Evolutionary conservation across 2,888 invertebrate species (phyloP).

Genomic region (Nematopogon swammerdamellus): DNA sequence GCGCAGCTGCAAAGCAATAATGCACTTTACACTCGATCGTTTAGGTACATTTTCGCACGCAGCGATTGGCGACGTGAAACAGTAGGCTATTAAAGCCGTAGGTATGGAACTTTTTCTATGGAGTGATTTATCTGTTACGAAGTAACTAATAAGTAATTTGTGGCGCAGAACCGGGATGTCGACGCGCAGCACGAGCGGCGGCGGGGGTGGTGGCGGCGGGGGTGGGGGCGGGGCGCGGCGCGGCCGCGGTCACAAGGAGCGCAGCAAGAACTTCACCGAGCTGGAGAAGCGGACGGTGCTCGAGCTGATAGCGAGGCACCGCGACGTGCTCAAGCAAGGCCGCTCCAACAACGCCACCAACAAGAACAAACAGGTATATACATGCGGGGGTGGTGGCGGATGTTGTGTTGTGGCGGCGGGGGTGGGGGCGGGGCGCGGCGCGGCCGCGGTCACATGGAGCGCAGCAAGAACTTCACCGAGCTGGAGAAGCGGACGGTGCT

Average conservation of each 20-base stretch:
- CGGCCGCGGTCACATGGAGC: constrained; percentile 52
- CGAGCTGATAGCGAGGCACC: constrained; percentile 46
- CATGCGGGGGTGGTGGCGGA: constrained; percentile 23
- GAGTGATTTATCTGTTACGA: no score
- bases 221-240: constrained; percentile 28
- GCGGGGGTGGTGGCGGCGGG: constrained; percentile 13
- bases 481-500: constrained; percentile 49
- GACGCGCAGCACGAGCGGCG: constrained; percentile 35
- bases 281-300: constrained; percentile 49
- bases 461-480: constrained; percentile 53
- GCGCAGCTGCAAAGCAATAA: no score
- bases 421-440: constrained; percentile 28
- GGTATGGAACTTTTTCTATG: no score
- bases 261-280: constrained; percentile 53
- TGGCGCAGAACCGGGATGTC: no score
- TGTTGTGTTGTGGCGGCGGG: neutral
- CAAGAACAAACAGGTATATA: constrained; percentile 43
- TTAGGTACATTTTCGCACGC: no score
- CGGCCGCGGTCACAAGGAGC: constrained; percentile 52
- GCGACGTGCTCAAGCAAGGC: constrained; percentile 52
- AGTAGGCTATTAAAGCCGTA: no score
- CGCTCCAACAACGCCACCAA: constrained; percentile 54
- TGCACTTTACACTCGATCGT: no score
- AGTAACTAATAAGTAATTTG: no score
- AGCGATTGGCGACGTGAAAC: no score